phyloP scores from a whole-genome alignment of 2,888 invertebrate genomes.

The Drosophila putrida region DNA sequence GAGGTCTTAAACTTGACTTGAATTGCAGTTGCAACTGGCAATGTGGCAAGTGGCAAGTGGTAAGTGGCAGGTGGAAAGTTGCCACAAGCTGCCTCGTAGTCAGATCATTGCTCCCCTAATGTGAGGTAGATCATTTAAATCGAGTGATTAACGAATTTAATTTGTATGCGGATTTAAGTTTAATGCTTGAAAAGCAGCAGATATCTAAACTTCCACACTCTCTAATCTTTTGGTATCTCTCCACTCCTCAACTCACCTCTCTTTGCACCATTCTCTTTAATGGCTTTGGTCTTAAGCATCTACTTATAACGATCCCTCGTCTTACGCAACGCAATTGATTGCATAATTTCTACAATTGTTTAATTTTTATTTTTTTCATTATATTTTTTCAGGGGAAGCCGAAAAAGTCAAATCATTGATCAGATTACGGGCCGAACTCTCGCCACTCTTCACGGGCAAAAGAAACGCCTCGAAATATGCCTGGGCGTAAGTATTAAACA shows the following conservation, averaged over 20 bases:
- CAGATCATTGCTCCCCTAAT: constrained; percentile 60
- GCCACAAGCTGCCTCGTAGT: constrained; percentile 16
- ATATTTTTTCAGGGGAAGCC: constrained; percentile 84
- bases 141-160: constrained; percentile 12
- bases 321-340: constrained; percentile 39
- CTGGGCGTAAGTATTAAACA: constrained; percentile 85
- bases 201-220: not conserved
- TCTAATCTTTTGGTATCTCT: not conserved
- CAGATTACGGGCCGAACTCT: constrained; percentile 85
- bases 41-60: constrained; percentile 13
- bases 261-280: not conserved
- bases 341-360: constrained; percentile 53
- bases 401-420: constrained; percentile 86
- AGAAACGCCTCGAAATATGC: constrained; percentile 86
- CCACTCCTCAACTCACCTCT: not conserved
- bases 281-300: constrained; percentile 3
- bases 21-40: constrained; percentile 62
- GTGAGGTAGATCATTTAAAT: constrained; percentile 28
- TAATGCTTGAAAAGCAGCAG: constrained; percentile 2
- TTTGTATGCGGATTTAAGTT: constrained; percentile 4
- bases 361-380: constrained; percentile 21
- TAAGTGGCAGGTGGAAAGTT: constrained; percentile 60
- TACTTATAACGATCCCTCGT: constrained; percentile 21
- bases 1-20: constrained; percentile 78
- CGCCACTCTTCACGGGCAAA: constrained; percentile 86